A percentile compares a stretch with the other conserved stretches of the same genome.
Conservation (phyloP, 2,888 invertebrate species). For the Prosapia bicincta region DNA sequence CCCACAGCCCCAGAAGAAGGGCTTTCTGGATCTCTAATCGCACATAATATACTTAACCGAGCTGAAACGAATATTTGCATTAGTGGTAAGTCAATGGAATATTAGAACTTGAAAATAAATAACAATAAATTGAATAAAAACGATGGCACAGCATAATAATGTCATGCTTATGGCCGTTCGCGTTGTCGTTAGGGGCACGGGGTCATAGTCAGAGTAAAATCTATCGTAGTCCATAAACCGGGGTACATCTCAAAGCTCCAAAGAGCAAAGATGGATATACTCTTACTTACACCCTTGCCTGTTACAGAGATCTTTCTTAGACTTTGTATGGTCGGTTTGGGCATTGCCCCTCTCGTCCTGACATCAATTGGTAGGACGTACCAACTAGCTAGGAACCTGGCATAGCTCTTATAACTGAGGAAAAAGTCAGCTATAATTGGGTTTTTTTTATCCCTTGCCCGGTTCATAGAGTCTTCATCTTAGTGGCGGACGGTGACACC, state of each 20-base stretch:
- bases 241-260: neutral
- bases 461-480: conserved; percentile 31
- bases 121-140: too few species aligned
- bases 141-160: too few species aligned
- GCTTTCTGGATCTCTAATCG: too few species aligned
- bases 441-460: conserved; percentile 38
- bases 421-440: conserved; percentile 38
- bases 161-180: too few species aligned
- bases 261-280: neutral
- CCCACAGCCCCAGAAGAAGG: too few species aligned
- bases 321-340: conserved; percentile 37
- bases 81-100: too few species aligned
- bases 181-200: too few species aligned
- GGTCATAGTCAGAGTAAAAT: too few species aligned
- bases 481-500: conserved; percentile 41
- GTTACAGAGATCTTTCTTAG: neutral
- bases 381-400: conserved; percentile 21
- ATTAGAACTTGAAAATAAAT: too few species aligned
- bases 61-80: too few species aligned
- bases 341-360: conserved; percentile 43
- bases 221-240: neutral
- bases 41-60: too few species aligned
- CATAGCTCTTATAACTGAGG: conserved; percentile 29
- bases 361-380: conserved; percentile 42
- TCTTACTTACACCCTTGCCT: neutral